Conservation (phyloP, 2,888 invertebrate species). For the Tipula vernalis region DNA sequence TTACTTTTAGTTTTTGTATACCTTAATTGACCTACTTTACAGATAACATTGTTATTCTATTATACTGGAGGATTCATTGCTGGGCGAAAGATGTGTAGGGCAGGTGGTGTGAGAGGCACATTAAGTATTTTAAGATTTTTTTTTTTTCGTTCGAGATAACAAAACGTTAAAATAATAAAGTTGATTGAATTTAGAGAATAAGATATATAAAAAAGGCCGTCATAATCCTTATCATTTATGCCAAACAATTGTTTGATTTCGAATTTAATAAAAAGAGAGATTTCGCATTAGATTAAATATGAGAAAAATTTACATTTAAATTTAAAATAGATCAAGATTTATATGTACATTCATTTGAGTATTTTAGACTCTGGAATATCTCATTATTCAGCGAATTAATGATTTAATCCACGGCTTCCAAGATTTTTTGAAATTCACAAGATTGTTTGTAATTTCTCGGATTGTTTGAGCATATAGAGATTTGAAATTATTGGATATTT, state of each 20-base stretch:
- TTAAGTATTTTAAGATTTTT: neutral
- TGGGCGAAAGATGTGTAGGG: neutral
- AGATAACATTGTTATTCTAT: neutral
- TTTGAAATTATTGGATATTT: no score
- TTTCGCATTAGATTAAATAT: neutral
- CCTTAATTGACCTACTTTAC: neutral
- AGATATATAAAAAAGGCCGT: neutral
- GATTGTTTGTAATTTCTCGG: no score
- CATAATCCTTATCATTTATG: neutral
- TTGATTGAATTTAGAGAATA: neutral
- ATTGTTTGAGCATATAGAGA: no score
- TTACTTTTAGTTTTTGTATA: neutral
- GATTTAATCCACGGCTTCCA: no score
- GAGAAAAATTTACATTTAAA: neutral
- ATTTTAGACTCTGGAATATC: no score
- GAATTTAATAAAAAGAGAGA: neutral
- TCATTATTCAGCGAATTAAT: no score
- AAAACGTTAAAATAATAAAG: neutral
- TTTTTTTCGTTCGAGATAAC: neutral
- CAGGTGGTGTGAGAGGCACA: neutral
- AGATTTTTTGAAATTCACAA: no score
- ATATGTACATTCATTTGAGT: no score
- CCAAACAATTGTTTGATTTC: neutral
- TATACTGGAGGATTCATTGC: neutral
- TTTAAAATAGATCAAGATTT: neutral